A percentile compares a stretch with the other conserved stretches of the same genome.
These are phyloP conservation scores for Elephantulus edwardii DNA, from an alignment of 2,113 vertebrate genomes.

Conservation along the genomic window DNA sequence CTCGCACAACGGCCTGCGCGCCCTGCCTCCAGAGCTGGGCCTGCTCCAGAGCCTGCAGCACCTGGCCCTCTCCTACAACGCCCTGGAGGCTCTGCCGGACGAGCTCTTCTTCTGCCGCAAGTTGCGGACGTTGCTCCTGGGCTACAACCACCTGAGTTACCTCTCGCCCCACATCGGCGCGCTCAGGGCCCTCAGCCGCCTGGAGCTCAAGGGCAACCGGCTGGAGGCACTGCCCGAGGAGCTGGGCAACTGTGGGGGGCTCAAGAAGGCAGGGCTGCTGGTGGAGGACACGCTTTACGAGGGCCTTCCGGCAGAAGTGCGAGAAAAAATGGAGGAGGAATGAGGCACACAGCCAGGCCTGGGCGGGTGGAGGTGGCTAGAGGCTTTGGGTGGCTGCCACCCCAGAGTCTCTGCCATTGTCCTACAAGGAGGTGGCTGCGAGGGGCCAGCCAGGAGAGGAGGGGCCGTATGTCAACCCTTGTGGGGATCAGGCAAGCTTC, in stretches of 20 bases:
- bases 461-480: neutral
- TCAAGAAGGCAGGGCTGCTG: constrained; percentile 84
- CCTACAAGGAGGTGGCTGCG: neutral
- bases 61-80: constrained; percentile 88
- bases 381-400: neutral
- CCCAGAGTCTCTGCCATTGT: neutral
- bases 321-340: constrained; percentile 80
- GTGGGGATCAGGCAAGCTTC: constrained; percentile 16
- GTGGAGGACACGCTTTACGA: constrained; percentile 87
- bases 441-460: neutral
- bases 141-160: constrained; percentile 85
- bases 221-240: constrained; percentile 88
- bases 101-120: constrained; percentile 91
- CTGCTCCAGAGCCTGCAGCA: constrained; percentile 88
- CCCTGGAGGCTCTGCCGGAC: constrained; percentile 87
- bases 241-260: constrained; percentile 83
- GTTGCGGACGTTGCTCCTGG: constrained; percentile 85
- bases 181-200: constrained; percentile 83
- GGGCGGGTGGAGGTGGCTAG: neutral
- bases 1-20: constrained; percentile 88
- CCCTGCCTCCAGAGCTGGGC: constrained; percentile 87
- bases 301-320: constrained; percentile 84
- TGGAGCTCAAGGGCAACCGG: constrained; percentile 91
- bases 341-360: constrained; percentile 67
- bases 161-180: constrained; percentile 85